Conservation (phyloP, 1,140 invertebrate genomes). For the Grapholita molesta region DNA sequence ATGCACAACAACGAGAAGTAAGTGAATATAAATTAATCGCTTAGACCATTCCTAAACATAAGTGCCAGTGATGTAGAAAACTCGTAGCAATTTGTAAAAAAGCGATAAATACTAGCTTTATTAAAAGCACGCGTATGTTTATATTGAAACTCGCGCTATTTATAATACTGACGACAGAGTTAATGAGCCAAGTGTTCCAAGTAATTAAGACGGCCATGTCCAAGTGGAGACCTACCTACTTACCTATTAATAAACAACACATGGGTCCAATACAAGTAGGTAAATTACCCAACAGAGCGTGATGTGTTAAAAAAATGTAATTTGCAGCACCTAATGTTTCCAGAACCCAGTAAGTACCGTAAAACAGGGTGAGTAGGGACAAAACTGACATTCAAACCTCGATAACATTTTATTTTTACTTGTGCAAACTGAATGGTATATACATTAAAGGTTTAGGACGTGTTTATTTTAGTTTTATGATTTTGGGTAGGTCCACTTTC, state of each 20-base stretch:
- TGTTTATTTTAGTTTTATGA: no score
- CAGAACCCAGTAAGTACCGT: background rate
- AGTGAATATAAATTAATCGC: no score
- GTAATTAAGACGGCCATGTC: background rate
- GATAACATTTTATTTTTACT: no score
- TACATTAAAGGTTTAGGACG: no score
- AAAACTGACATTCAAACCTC: no score
- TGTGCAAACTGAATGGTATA: no score
- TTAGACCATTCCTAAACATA: no score
- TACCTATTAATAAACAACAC: constrained; percentile 3
- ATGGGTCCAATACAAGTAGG: background rate
- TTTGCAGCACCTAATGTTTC: background rate
- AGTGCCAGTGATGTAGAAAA: no score
- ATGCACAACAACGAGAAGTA: no score
- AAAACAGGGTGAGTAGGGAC: no score
- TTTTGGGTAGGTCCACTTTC: no score
- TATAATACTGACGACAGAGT: background rate
- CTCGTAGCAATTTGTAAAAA: background rate
- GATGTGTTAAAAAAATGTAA: background rate
- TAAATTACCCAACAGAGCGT: background rate
- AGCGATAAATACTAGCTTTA: background rate
- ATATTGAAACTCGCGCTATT: background rate
- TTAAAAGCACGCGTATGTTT: background rate
- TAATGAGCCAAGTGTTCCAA: background rate
- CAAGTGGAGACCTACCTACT: constrained; percentile 1